These are phyloP conservation scores for Drosophila insularis DNA, from an alignment of 1,140 invertebrate species.

Conservation along the genomic window DNA sequence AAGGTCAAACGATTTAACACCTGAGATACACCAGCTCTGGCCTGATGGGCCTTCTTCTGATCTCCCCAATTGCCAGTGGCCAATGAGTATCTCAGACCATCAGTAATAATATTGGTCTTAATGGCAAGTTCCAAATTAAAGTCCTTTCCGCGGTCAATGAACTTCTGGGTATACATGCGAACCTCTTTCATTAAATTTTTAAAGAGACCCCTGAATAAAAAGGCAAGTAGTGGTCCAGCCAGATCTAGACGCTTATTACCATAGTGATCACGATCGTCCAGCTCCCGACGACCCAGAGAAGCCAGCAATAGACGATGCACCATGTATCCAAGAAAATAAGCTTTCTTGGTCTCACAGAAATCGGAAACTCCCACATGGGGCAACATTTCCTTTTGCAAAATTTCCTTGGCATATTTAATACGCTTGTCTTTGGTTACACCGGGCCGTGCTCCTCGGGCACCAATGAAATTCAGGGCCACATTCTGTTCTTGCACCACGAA, in stretches of 20 bases:
- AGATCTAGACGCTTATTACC: slow-evolving; percentile 99
- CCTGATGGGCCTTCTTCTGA: slow-evolving; percentile 99
- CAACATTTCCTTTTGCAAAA: slow-evolving; percentile 99
- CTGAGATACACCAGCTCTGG: slow-evolving; percentile 95
- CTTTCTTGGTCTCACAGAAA: slow-evolving; percentile 99
- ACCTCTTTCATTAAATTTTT: slow-evolving; percentile 98
- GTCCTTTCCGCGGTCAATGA: slow-evolving; percentile 98
- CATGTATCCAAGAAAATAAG: slow-evolving; percentile 99
- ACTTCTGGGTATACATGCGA: slow-evolving; percentile 98
- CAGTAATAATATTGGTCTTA: slow-evolving; percentile 98
- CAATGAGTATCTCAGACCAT: slow-evolving; percentile 98
- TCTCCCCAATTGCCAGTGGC: slow-evolving; percentile 99
- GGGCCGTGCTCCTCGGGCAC: slow-evolving; percentile 96
- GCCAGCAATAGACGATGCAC: slow-evolving; percentile 97
- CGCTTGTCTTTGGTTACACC: slow-evolving; percentile 99
- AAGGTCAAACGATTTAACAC: slow-evolving; percentile 98
- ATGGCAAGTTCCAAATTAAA: slow-evolving; percentile 99
- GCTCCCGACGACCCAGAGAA: slow-evolving; percentile 95
- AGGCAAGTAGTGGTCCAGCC: slow-evolving; percentile 97
- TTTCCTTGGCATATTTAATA: slow-evolving; percentile 99
- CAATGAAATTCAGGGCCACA: slow-evolving; percentile 99
- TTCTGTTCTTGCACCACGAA: slow-evolving; percentile 99
- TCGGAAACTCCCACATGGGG: slow-evolving; percentile 99
- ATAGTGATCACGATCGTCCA: slow-evolving; percentile 99
- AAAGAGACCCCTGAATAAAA: slow-evolving; percentile 96